Evolutionary conservation across 2,113 vertebrate species (phyloP).

Genomic region (Amphiprion ocellaris): DNA sequence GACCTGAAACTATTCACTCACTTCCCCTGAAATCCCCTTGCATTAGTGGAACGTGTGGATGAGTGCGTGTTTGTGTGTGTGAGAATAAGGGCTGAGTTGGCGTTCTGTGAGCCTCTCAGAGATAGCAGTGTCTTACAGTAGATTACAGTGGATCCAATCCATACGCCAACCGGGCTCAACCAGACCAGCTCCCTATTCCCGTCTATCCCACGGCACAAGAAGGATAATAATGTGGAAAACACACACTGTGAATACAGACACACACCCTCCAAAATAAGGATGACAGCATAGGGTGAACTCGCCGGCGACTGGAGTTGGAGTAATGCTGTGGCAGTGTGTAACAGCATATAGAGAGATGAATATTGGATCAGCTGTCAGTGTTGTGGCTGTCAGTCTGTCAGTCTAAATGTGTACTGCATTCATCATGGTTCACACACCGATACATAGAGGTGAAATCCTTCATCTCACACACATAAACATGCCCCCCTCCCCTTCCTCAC

Average conservation of each 20-base stretch:
- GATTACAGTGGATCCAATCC: constrained; percentile 80
- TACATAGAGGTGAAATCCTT: constrained; percentile 34
- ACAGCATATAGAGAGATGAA: constrained; percentile 53
- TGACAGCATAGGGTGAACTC: constrained; percentile 42
- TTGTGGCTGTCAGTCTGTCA: constrained; percentile 69
- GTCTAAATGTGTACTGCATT: constrained; percentile 73
- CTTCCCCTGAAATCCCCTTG: constrained; percentile 78
- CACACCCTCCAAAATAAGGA: constrained; percentile 33
- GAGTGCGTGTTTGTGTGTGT: constrained; percentile 42
- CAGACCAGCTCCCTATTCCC: constrained; percentile 59
- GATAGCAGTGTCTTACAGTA: constrained; percentile 81
- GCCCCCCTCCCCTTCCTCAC: neutral
- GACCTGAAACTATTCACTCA: constrained; percentile 80
- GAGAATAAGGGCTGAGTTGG: constrained; percentile 77
- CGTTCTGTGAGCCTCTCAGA: constrained; percentile 66
- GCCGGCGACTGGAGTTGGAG: constrained; percentile 48
- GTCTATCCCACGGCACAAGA: constrained; percentile 61
- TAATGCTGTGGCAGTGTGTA: constrained; percentile 13
- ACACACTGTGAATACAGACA: constrained; percentile 32
- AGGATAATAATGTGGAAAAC: constrained; percentile 49
- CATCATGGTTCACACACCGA: constrained; percentile 64
- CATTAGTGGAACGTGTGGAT: constrained; percentile 56
- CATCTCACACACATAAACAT: constrained; percentile 43
- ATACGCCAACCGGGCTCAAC: constrained; percentile 65
- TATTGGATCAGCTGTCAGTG: constrained; percentile 60